phyloP scores from a whole-genome alignment of 2,888 invertebrate genomes.

The Elysia crispata region DNA sequence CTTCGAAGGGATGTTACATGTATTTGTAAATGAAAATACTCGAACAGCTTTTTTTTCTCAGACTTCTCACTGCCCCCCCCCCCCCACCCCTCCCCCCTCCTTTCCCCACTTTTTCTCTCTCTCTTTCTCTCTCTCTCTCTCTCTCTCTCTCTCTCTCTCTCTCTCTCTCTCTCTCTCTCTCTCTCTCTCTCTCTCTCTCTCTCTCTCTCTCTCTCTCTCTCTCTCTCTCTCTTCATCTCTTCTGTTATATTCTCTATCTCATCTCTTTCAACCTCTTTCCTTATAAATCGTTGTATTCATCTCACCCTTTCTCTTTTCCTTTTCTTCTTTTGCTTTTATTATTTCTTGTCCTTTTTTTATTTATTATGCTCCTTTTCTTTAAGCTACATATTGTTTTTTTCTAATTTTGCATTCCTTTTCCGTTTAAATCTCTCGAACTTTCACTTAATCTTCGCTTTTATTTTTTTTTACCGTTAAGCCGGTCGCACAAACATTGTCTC shows the following conservation, averaged over 20 bases:
- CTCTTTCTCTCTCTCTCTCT: constrained; percentile 9
- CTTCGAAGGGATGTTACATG: too few relatives aligned
- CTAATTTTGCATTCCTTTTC: too few relatives aligned
- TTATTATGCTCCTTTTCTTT: too few relatives aligned
- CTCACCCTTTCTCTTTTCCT: constrained; percentile 18
- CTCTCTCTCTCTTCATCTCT: neutral
- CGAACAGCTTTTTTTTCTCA: too few relatives aligned
- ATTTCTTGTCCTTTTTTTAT: too few relatives aligned
- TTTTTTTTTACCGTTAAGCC: too few relatives aligned
- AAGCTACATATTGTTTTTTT: too few relatives aligned
- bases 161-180: constrained; percentile 23
- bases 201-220: constrained; percentile 1
- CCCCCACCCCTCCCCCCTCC: neutral
- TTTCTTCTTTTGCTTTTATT: neutral
- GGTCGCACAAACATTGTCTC: too few relatives aligned
- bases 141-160: constrained; percentile 25
- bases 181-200: neutral
- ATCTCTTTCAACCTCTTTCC: constrained; percentile 13
- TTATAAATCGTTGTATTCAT: constrained; percentile 5
- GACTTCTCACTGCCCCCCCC: neutral
- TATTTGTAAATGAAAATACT: too few relatives aligned
- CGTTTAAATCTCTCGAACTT: too few relatives aligned
- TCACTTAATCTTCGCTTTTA: too few relatives aligned
- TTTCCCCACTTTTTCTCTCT: constrained; percentile 15
- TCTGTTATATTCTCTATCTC: neutral